Conservation (phyloP, 1,140 invertebrate species). For the Platyscapa corneri region DNA sequence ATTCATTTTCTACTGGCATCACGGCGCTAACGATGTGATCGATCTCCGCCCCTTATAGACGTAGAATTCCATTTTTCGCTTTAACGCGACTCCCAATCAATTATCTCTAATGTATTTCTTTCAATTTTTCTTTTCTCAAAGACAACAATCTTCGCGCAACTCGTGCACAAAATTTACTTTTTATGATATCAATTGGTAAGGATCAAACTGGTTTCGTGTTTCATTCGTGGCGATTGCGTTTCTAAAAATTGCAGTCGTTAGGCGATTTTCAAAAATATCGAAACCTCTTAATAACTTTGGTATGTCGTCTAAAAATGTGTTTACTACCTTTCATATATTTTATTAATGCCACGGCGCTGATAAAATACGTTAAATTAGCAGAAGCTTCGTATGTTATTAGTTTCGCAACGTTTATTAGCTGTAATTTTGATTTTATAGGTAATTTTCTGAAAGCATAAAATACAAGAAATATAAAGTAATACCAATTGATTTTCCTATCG, state of each 20-base stretch:
- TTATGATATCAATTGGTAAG: not conserved
- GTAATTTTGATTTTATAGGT: no score
- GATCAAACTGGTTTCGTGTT: not conserved
- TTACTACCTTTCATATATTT: not conserved
- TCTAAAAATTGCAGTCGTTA: not conserved
- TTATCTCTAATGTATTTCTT: conserved; percentile 36
- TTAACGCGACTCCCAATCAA: conserved; percentile 47
- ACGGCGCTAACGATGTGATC: conserved; percentile 56
- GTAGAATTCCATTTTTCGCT: conserved; percentile 25
- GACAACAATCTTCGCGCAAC: not conserved
- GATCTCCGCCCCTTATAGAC: conserved; percentile 47
- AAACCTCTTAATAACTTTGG: no score
- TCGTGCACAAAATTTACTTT: not conserved
- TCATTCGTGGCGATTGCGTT: no score
- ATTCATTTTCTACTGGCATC: conserved; percentile 55
- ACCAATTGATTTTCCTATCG: no score
- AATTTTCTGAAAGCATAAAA: not conserved
- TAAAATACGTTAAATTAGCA: not conserved
- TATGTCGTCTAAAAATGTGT: not conserved
- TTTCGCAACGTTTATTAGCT: no score
- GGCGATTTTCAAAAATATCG: not conserved
- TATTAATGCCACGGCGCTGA: not conserved
- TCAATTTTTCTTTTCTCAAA: not conserved
- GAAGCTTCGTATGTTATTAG: no score
- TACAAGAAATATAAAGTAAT: no score